Conservation (phyloP, 2,113 vertebrate species). For the Erinaceus europaeus region DNA sequence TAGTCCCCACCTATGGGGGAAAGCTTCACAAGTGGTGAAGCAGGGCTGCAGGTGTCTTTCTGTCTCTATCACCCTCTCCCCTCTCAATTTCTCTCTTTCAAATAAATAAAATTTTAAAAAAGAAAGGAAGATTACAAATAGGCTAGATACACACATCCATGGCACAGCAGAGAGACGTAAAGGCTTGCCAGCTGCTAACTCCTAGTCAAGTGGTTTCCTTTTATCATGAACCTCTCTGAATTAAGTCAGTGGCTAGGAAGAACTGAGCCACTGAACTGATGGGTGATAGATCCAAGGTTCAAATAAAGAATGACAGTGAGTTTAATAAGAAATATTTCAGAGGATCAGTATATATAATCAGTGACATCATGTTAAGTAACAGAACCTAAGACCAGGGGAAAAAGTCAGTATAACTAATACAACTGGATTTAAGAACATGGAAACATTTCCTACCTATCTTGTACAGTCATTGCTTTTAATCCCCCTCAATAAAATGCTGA, state of each 20-base stretch:
- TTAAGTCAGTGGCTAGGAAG: not conserved
- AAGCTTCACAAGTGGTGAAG: too few relatives aligned
- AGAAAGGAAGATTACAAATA: too few relatives aligned
- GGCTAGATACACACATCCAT: too few relatives aligned
- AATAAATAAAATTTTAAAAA: too few relatives aligned
- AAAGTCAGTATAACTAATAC: not conserved
- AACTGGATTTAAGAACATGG: not conserved
- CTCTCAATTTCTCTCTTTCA: too few relatives aligned
- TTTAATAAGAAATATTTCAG: not conserved
- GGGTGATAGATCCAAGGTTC: not conserved
- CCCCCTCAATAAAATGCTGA: not conserved
- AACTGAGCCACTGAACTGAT: not conserved
- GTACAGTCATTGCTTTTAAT: not conserved
- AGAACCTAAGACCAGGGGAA: not conserved
- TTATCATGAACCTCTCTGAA: too few relatives aligned
- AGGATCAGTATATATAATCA: constrained; percentile 6
- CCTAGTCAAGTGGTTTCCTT: too few relatives aligned
- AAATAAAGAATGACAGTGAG: not conserved
- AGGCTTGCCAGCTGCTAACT: too few relatives aligned
- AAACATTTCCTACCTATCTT: not conserved
- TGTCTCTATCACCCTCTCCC: too few relatives aligned
- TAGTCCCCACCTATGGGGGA: too few relatives aligned
- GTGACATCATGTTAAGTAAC: not conserved
- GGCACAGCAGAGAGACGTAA: not conserved
- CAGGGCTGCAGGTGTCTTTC: too few relatives aligned